Evolutionary conservation across 2,113 vertebrate species (phyloP).

Genomic region (Psilopogon haemacephalus): DNA sequence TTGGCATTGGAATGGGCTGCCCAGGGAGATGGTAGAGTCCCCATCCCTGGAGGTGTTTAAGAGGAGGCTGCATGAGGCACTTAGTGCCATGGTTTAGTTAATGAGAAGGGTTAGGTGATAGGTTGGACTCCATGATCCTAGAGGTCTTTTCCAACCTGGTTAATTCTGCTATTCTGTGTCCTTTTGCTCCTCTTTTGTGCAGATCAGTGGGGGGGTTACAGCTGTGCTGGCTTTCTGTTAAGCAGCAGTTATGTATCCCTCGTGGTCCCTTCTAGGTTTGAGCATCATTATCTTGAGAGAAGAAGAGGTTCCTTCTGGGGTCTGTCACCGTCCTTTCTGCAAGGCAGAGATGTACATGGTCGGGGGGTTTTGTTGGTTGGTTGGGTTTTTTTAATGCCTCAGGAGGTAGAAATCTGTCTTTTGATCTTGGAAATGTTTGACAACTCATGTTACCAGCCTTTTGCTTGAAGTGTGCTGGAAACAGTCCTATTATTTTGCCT

Average conservation of each 20-base stretch:
- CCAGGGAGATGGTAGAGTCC: no score
- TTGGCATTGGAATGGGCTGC: no score
- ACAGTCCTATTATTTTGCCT: not conserved
- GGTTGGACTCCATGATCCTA: no score
- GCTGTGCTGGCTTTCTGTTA: not conserved
- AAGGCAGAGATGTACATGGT: not conserved
- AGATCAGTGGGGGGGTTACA: not conserved
- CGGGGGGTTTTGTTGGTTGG: no score
- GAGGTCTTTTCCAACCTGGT: no score
- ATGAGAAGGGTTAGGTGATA: no score
- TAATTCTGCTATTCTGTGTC: no score
- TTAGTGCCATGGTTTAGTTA: no score
- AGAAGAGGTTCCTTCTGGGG: not conserved
- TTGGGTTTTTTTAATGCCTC: not conserved
- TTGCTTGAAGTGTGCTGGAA: slow-evolving; percentile 4
- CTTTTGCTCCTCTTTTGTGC: not conserved
- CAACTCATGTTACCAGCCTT: not conserved
- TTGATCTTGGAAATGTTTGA: not conserved
- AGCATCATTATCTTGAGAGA: not conserved
- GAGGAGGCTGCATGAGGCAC: no score
- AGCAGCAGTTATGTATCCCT: not conserved
- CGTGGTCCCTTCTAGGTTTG: not conserved
- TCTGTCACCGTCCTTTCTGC: not conserved
- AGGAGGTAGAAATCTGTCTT: not conserved
- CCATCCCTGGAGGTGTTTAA: no score